A percentile compares a stretch with the other conserved stretches of the same genome.
These are phyloP conservation scores for Caenorhabditis sulstoni DNA, from an alignment of 2,888 invertebrate genomes.

Conservation along the genomic window DNA sequence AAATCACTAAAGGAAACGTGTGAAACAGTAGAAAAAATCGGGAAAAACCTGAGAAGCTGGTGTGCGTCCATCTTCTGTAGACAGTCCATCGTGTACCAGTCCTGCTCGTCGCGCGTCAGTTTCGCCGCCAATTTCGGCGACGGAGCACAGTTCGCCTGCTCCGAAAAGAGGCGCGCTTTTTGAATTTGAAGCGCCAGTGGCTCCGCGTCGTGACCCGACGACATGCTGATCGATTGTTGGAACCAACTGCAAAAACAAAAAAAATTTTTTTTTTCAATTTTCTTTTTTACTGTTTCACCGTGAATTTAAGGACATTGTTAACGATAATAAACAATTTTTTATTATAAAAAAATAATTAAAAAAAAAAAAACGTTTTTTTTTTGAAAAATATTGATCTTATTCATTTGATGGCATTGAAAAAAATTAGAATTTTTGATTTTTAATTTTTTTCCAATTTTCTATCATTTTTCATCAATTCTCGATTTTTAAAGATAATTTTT, in stretches of 20 bases:
- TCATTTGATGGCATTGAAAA: too few relatives aligned
- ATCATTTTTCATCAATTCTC: too few relatives aligned
- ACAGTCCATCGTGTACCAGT: conserved; percentile 34
- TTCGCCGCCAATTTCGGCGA: conserved; percentile 7
- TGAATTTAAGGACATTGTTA: too few relatives aligned
- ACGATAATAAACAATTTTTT: too few relatives aligned
- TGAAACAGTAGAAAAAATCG: too few relatives aligned
- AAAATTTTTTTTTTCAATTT: not conserved
- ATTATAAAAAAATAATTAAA: not conserved
- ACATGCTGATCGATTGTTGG: conserved; percentile 55
- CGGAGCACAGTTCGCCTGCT: conserved; percentile 21
- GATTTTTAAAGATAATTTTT: too few relatives aligned
- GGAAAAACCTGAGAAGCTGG: conserved; percentile 33
- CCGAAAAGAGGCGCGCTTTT: conserved; percentile 28
- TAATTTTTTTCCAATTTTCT: too few relatives aligned
- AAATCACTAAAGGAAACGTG: too few relatives aligned
- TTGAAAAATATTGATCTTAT: too few relatives aligned
- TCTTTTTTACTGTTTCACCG: too few relatives aligned
- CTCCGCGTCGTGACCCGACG: conserved; percentile 8
- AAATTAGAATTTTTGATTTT: too few relatives aligned
- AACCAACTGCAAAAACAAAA: conserved; percentile 40
- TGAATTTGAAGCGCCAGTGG: conserved; percentile 7
- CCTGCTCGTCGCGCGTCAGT: conserved; percentile 16
- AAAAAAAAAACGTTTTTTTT: too few relatives aligned
- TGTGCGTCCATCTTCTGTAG: conserved; percentile 27